Evolutionary conservation across 2,113 vertebrate species (phyloP).

Genomic region (Edolisoma coerulescens): DNA sequence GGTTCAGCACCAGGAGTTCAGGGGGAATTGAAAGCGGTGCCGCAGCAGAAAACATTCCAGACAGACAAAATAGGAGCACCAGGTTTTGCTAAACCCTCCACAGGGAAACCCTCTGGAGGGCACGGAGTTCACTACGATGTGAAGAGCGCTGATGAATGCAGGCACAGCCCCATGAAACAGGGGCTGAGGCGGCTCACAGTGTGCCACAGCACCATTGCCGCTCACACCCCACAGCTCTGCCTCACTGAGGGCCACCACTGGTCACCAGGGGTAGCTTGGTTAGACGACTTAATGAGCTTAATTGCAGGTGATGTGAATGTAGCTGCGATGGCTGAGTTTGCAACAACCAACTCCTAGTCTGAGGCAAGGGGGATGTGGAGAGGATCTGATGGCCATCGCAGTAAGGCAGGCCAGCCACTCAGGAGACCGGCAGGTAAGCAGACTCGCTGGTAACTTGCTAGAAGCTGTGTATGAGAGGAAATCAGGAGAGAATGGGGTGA

Average conservation of each 20-base stretch:
- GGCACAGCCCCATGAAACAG: rapidly evolving
- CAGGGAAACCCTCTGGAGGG: neutral
- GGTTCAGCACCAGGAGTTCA: neutral
- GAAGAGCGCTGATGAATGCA: neutral
- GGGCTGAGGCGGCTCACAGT: rapidly evolving
- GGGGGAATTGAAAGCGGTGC: neutral
- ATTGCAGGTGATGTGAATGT: neutral
- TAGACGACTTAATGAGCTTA: neutral
- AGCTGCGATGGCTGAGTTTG: neutral
- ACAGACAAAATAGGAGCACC: neutral
- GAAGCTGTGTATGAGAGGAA: neutral
- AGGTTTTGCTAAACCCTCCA: neutral
- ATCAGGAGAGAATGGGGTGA: rapidly evolving
- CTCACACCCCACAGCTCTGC: neutral
- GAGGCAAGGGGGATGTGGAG: neutral
- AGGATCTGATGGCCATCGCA: too few relatives aligned
- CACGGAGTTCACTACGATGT: rapidly evolving
- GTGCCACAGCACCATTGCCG: rapidly evolving
- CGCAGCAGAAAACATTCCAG: neutral
- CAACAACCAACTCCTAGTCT: rapidly evolving
- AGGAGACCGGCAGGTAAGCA: neutral
- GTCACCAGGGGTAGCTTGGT: neutral
- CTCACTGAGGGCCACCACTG: neutral
- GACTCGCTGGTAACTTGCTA: neutral
- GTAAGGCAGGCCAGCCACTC: neutral